phyloP scores from a whole-genome alignment of 2,113 vertebrate genomes.

The Aegithalos caudatus region DNA sequence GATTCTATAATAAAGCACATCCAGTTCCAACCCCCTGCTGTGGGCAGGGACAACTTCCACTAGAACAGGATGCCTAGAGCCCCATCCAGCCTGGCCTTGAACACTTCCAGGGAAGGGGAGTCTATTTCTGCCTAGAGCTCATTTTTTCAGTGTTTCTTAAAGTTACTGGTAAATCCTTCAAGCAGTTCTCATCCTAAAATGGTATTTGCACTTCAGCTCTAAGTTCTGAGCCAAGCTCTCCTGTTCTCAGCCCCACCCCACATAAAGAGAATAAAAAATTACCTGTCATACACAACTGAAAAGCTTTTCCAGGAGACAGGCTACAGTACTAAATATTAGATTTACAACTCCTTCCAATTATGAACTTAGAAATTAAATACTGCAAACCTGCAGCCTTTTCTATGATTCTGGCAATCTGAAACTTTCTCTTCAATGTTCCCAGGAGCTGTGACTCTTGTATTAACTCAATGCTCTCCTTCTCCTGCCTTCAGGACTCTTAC shows the following conservation, averaged over 20 bases:
- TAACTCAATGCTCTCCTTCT: neutral
- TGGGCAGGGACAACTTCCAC: no score
- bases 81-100: neutral
- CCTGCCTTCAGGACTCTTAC: neutral
- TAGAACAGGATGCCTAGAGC: neutral
- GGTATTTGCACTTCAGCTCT: neutral
- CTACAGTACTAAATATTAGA: neutral
- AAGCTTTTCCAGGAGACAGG: neutral
- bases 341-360: neutral
- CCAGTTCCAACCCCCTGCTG: neutral
- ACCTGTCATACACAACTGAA: neutral
- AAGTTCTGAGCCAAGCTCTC: neutral
- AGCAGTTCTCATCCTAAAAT: neutral
- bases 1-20: neutral
- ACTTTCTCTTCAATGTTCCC: neutral
- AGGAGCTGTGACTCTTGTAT: accelerated
- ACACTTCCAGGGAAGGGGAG: neutral
- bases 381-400: neutral
- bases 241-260: neutral
- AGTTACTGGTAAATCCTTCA: neutral
- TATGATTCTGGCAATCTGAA: neutral
- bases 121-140: neutral
- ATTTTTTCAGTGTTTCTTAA: neutral
- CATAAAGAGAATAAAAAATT: neutral
- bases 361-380: neutral